phyloP scores from a whole-genome alignment of 2,797 vertebrate species.

The Sebastes baramenuke region DNA sequence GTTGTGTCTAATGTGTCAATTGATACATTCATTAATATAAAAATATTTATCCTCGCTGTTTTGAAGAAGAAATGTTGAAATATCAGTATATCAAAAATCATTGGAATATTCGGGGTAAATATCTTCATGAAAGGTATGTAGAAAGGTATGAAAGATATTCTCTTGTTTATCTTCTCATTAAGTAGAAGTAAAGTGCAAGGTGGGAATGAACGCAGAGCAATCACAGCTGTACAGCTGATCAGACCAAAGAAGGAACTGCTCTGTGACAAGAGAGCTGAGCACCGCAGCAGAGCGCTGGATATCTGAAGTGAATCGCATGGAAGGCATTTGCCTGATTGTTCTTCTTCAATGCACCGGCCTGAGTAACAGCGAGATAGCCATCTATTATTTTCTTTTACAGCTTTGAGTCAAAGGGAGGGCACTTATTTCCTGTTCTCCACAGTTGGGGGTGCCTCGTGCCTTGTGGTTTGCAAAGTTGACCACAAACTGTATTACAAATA shows the following conservation, averaged over 20 bases:
- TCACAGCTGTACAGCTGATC: constrained; percentile 35
- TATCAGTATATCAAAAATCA: background rate
- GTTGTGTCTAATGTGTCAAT: background rate
- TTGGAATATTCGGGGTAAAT: background rate
- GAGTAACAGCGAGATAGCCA: constrained; percentile 75
- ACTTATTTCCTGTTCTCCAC: constrained; percentile 63
- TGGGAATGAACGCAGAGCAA: constrained; percentile 18
- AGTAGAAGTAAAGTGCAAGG: background rate
- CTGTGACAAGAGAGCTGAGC: constrained; percentile 46
- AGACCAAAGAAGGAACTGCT: constrained; percentile 69
- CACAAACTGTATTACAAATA: constrained; percentile 47
- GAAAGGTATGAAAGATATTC: background rate
- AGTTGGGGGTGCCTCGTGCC: constrained; percentile 36
- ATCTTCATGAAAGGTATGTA: background rate
- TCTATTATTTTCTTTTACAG: constrained; percentile 78
- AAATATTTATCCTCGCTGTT: background rate
- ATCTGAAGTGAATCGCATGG: constrained; percentile 70
- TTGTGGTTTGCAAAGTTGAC: constrained; percentile 49
- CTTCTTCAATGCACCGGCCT: constrained; percentile 74
- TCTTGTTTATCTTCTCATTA: background rate
- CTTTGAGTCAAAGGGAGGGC: constrained; percentile 61
- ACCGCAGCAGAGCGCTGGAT: constrained; percentile 19
- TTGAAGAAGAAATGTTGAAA: background rate
- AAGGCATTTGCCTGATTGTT: constrained; percentile 81
- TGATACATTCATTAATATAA: background rate